Conservation (phyloP, 2,888 invertebrate genomes). For the Amiota communis region DNA sequence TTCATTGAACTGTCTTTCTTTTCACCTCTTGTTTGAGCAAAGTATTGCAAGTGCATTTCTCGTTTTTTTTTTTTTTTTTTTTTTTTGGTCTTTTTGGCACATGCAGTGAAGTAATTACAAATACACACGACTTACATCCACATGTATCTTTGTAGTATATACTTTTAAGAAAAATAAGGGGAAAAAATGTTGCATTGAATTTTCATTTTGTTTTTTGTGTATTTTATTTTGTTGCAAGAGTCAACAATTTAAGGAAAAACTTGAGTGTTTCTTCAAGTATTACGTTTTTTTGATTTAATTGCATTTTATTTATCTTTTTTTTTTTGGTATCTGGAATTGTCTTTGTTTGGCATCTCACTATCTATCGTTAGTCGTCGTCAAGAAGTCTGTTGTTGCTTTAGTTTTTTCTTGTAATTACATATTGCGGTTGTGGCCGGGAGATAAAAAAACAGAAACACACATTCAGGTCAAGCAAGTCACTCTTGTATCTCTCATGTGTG, state of each 20-base stretch:
- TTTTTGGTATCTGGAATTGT: no score
- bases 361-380: not conserved
- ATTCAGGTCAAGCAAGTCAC: conserved; percentile 52
- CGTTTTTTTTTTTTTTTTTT: no score
- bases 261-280: not conserved
- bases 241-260: not conserved
- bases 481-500: conserved; percentile 30
- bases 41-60: conserved; percentile 13
- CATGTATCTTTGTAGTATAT: no score
- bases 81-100: no score
- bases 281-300: not conserved
- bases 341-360: no score
- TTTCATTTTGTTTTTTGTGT: no score
- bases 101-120: no score
- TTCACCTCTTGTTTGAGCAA: not conserved
- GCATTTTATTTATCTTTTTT: not conserved
- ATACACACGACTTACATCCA: no score
- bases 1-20: conserved; percentile 6
- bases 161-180: no score
- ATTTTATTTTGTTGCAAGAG: no score
- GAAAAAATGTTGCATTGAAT: no score
- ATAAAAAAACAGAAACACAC: conserved; percentile 5
- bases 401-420: not conserved
- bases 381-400: not conserved
- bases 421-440: conserved; percentile 5